Conservation (phyloP, 2,888 invertebrate genomes). For the Branchellion lobata region DNA sequence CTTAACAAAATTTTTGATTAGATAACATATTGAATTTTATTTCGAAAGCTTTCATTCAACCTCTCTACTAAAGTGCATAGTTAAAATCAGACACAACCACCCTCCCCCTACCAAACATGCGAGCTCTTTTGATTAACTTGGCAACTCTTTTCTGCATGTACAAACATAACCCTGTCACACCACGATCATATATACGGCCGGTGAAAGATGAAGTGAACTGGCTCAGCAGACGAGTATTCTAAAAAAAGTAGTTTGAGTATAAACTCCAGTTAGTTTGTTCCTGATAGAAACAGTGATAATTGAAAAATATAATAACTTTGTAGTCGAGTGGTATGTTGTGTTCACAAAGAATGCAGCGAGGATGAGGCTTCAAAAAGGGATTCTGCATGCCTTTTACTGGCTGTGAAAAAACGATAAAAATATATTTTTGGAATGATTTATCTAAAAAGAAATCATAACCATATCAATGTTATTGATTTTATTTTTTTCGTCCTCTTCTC, state of each 20-base stretch:
- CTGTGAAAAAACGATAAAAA: no score
- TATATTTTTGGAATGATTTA: no score
- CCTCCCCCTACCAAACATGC: constrained; percentile 71
- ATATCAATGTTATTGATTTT: no score
- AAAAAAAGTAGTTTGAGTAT: constrained; percentile 42
- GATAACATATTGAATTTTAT: no score
- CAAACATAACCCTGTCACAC: constrained; percentile 89
- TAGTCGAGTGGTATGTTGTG: constrained; percentile 79
- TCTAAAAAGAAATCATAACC: no score
- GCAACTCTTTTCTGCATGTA: constrained; percentile 76
- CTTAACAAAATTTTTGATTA: no score
- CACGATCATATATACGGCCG: constrained; percentile 83
- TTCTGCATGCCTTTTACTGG: constrained; percentile 60
- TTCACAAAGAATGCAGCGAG: constrained; percentile 79
- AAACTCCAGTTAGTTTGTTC: no score
- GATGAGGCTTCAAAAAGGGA: constrained; percentile 76
- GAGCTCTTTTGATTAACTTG: constrained; percentile 74
- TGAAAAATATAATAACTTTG: constrained; percentile 67
- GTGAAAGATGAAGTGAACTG: constrained; percentile 95
- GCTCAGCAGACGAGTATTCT: constrained; percentile 81
- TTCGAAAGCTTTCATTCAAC: no score
- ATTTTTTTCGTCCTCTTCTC: no score
- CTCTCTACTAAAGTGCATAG: no score
- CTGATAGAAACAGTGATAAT: no score
- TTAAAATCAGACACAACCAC: no score